Percentiles rank a stretch among this genome's conserved stretches.
These are phyloP conservation scores for Lindbergichthys nudifrons DNA, from an alignment of 2,797 vertebrate genomes.

Conservation along the genomic window DNA sequence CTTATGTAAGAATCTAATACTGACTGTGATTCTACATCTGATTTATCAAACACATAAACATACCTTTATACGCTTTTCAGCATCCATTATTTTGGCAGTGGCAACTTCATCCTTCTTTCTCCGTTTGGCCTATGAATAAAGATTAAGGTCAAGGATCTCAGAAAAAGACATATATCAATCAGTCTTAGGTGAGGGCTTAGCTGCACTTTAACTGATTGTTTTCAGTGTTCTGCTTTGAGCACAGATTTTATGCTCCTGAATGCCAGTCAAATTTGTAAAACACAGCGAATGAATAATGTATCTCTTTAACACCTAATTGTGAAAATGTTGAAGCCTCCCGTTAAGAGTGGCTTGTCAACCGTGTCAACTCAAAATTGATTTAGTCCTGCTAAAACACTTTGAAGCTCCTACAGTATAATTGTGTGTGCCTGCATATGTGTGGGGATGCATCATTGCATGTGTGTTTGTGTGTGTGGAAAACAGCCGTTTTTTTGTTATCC, in stretches of 20 bases:
- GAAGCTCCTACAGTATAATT: slow-evolving; percentile 85
- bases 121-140: slow-evolving; percentile 96
- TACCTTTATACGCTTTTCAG: slow-evolving; percentile 99
- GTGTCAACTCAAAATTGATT: slow-evolving; percentile 89
- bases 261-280: slow-evolving; percentile 84
- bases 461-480: slow-evolving; percentile 73
- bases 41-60: slow-evolving; percentile 70
- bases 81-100: slow-evolving; percentile 99
- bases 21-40: neutral
- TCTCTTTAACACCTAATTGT: slow-evolving; percentile 88
- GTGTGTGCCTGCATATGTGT: slow-evolving; percentile 61
- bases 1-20: neutral
- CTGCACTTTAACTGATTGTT: slow-evolving; percentile 77
- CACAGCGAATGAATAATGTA: slow-evolving; percentile 84
- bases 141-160: slow-evolving; percentile 74
- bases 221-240: slow-evolving; percentile 73
- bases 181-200: slow-evolving; percentile 66
- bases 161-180: slow-evolving; percentile 68
- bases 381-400: slow-evolving; percentile 87
- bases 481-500: slow-evolving; percentile 67
- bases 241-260: slow-evolving; percentile 74
- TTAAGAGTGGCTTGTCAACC: slow-evolving; percentile 88
- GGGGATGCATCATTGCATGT: slow-evolving; percentile 49
- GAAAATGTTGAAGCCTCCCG: slow-evolving; percentile 85
- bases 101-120: slow-evolving; percentile 98